Conservation (phyloP, 2,113 vertebrate species). For the Apodemus sylvaticus region DNA sequence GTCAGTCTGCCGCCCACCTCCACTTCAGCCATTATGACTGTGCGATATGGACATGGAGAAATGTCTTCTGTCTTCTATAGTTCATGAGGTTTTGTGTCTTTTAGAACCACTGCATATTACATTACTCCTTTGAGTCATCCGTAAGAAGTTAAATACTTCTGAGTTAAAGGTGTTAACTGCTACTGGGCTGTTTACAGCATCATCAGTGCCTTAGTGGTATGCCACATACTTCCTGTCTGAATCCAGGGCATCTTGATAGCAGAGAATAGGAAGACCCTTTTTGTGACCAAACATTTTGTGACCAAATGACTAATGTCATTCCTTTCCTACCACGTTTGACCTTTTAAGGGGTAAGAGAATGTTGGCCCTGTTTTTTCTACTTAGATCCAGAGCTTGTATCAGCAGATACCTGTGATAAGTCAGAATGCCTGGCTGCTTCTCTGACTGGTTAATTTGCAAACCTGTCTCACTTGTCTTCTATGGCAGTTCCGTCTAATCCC, state of each 20-base stretch:
- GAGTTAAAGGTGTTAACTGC: not conserved
- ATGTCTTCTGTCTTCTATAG: not conserved
- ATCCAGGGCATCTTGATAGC: not conserved
- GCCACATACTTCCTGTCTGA: not conserved
- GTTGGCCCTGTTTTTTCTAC: not conserved
- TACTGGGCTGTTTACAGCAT: not conserved
- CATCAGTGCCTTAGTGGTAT: fast-evolving
- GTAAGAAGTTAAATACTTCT: not conserved
- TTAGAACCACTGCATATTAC: not conserved
- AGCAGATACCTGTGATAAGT: not conserved
- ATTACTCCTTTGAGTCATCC: not conserved
- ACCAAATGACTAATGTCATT: not conserved
- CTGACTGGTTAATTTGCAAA: not conserved
- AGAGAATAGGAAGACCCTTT: not conserved
- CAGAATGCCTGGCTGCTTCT: not conserved
- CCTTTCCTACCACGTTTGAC: not conserved
- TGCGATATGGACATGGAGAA: not conserved
- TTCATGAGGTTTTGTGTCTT: not conserved
- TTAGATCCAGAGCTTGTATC: not conserved
- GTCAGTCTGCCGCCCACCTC: not conserved
- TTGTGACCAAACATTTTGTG: not conserved
- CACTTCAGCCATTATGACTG: not conserved
- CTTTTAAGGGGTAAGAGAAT: not conserved
- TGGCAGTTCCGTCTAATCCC: not conserved
- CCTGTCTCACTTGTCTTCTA: not conserved